Conservation (phyloP, 2,797 vertebrate genomes). For the Sebastes wilsoni region DNA sequence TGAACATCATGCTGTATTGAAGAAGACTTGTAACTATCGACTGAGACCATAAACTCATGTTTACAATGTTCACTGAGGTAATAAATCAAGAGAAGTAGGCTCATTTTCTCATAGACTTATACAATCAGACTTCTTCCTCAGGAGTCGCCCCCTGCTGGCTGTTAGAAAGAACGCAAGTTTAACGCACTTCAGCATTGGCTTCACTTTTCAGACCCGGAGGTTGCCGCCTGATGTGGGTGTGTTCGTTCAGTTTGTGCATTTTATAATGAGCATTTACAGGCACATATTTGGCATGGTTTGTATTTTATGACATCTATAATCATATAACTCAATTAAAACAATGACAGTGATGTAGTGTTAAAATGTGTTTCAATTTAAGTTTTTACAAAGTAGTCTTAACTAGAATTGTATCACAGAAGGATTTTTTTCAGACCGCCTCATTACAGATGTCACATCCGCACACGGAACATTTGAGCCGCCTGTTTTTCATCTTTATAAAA, state of each 20-base stretch:
- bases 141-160: not conserved
- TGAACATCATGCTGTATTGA: no score
- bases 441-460: conserved; percentile 1
- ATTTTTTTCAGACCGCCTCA: not conserved
- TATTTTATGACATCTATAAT: not conserved
- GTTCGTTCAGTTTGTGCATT: not conserved
- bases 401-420: not conserved
- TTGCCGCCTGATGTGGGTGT: not conserved
- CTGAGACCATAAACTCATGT: not conserved
- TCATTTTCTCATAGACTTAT: not conserved
- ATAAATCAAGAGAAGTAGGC: not conserved
- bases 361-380: not conserved
- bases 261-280: not conserved
- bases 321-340: not conserved
- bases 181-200: not conserved
- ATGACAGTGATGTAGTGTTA: not conserved
- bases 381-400: not conserved
- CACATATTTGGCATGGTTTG: not conserved
- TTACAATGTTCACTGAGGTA: no score
- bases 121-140: not conserved
- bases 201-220: not conserved
- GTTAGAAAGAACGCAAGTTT: not conserved
- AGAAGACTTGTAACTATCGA: no score
- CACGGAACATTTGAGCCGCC: not conserved
- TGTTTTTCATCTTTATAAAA: conserved; percentile 28